Conservation (phyloP, 2,797 vertebrate species). For the Aphelocoma californica region DNA sequence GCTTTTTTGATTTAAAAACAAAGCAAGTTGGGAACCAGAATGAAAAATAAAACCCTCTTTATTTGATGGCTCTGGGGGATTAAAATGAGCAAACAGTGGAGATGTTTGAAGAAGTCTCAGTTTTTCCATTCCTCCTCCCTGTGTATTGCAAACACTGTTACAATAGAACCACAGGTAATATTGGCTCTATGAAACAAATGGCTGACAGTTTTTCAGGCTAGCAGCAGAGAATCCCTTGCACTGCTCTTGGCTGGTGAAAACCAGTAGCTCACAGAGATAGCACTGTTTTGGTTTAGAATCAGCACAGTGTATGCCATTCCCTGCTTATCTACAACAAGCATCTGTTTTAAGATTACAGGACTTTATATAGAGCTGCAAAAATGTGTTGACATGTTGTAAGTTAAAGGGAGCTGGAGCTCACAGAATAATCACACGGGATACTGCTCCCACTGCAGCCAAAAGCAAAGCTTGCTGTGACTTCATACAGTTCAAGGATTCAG, state of each 20-base stretch:
- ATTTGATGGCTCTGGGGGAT: background rate
- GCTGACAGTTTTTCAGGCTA: background rate
- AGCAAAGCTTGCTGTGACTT: background rate
- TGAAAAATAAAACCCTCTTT: background rate
- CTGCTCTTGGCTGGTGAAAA: background rate
- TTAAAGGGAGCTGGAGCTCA: background rate
- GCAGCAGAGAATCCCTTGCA: background rate
- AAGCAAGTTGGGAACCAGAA: background rate
- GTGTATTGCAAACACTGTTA: background rate
- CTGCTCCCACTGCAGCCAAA: background rate
- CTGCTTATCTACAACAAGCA: background rate
- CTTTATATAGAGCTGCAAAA: slow-evolving; percentile 14
- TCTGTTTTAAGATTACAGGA: background rate
- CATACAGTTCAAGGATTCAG: background rate
- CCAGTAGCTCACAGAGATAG: background rate
- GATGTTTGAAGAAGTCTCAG: background rate
- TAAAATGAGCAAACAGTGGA: background rate
- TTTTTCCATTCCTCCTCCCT: background rate
- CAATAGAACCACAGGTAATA: background rate
- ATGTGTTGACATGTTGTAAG: background rate
- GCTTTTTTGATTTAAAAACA: background rate
- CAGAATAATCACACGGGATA: background rate
- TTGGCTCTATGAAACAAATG: background rate
- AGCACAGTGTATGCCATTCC: background rate
- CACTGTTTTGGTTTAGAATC: background rate